Evolutionary conservation across 2,888 invertebrate genomes (phyloP).

Genomic region (Schrankia costaestrigalis): DNA sequence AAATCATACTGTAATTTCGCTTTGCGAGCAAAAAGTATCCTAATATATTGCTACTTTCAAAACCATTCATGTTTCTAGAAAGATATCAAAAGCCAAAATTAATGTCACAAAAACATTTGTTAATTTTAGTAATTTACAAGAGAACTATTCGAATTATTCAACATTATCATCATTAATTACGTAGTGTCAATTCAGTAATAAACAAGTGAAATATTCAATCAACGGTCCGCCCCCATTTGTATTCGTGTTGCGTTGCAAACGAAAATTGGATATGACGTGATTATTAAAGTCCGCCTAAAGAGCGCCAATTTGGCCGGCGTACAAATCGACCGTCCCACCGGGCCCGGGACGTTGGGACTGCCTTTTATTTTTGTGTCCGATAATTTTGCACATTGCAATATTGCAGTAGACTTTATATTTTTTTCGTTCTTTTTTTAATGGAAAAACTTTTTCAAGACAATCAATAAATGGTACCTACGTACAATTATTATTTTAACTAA

Average conservation of each 20-base stretch:
- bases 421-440: constrained; percentile 14
- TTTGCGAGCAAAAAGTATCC: no score
- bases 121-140: no score
- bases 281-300: constrained; percentile 73
- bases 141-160: no score
- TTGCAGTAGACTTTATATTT: no score
- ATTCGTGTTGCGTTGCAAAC: constrained; percentile 59
- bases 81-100: no score
- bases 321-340: constrained; percentile 64
- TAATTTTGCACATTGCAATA: constrained; percentile 23
- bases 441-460: constrained; percentile 1
- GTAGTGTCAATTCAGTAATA: constrained; percentile 32
- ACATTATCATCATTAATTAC: constrained; percentile 22
- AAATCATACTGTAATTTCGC: no score
- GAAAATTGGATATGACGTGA: constrained; percentile 78
- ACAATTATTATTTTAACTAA: no score
- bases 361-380: constrained; percentile 51
- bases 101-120: no score
- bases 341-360: constrained; percentile 47
- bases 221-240: constrained; percentile 52
- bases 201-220: constrained; percentile 55
- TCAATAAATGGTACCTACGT: no score
- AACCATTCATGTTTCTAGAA: no score
- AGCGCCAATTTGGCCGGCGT: constrained; percentile 69
- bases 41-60: no score